Evolutionary conservation across 2,888 invertebrate genomes (phyloP).

Genomic region (Nemotelus nigrinus): DNA sequence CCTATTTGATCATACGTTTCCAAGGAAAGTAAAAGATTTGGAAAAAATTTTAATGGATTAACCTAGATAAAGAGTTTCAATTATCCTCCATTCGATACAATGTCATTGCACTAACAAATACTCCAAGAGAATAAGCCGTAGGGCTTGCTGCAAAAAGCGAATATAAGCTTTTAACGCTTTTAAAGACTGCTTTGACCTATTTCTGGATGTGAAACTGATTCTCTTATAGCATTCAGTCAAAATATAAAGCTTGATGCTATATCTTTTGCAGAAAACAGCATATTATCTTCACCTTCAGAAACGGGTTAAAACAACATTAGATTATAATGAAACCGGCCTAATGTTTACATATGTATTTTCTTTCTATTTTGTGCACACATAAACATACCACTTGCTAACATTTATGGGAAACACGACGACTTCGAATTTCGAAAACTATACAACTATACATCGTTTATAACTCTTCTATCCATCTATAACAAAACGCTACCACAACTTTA

Average conservation of each 20-base stretch:
- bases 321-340: slow-evolving; percentile 11
- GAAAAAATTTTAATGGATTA: no score
- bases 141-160: not conserved
- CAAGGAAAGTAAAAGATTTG: no score
- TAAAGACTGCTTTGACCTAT: slow-evolving; percentile 25
- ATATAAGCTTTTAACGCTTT: not conserved
- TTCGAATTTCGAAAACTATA: not conserved
- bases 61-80: no score
- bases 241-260: not conserved
- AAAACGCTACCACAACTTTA: slow-evolving; percentile 18
- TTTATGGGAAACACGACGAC: slow-evolving; percentile 3
- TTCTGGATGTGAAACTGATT: slow-evolving; percentile 39
- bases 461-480: not conserved
- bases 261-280: slow-evolving; percentile 14
- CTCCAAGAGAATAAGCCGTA: no score
- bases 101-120: no score
- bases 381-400: slow-evolving; percentile 27
- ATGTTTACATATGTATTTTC: slow-evolving; percentile 35
- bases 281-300: slow-evolving; percentile 40
- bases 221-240: not conserved
- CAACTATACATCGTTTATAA: slow-evolving; percentile 5
- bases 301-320: slow-evolving; percentile 11
- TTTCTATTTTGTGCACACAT: slow-evolving; percentile 42
- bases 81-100: no score
- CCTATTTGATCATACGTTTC: no score